Evolutionary conservation across 2,113 vertebrate genomes (phyloP).

Genomic region (Lepisosteus oculatus): DNA sequence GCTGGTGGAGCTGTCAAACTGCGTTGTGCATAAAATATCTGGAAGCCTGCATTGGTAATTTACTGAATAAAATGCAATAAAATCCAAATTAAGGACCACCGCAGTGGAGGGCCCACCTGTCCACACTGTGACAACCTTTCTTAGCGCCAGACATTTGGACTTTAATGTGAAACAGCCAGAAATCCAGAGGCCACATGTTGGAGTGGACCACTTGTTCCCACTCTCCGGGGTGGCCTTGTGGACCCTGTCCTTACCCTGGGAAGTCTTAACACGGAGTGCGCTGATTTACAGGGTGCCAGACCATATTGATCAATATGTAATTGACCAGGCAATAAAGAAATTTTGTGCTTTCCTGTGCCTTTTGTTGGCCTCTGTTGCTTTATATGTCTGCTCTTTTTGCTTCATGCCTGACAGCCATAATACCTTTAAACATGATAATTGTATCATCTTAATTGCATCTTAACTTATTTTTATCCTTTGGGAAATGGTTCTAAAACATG

Average conservation of each 20-base stretch:
- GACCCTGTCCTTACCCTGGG: constrained; percentile 43
- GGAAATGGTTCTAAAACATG: no score
- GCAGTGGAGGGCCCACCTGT: constrained; percentile 65
- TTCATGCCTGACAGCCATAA: no score
- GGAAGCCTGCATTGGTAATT: constrained; percentile 46
- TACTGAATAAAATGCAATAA: constrained; percentile 50
- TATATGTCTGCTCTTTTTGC: no score
- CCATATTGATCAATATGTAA: constrained; percentile 59
- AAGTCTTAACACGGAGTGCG: constrained; percentile 39
- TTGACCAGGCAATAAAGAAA: constrained; percentile 33
- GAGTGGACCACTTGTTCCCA: background rate
- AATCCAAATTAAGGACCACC: constrained; percentile 58
- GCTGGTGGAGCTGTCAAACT: background rate
- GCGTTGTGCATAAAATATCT: constrained; percentile 32
- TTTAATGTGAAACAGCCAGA: constrained; percentile 24
- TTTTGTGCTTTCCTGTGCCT: no score
- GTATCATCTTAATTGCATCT: no score
- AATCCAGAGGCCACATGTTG: constrained; percentile 29
- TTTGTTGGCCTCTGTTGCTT: no score
- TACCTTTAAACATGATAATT: no score
- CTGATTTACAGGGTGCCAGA: constrained; percentile 70
- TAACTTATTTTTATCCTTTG: no score
- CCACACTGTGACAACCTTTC: constrained; percentile 49
- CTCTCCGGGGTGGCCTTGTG: constrained; percentile 45
- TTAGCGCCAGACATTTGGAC: constrained; percentile 40